These are phyloP conservation scores for Heliconius hewitsoni DNA, from an alignment of 1,140 invertebrate species.

Conservation along the genomic window DNA sequence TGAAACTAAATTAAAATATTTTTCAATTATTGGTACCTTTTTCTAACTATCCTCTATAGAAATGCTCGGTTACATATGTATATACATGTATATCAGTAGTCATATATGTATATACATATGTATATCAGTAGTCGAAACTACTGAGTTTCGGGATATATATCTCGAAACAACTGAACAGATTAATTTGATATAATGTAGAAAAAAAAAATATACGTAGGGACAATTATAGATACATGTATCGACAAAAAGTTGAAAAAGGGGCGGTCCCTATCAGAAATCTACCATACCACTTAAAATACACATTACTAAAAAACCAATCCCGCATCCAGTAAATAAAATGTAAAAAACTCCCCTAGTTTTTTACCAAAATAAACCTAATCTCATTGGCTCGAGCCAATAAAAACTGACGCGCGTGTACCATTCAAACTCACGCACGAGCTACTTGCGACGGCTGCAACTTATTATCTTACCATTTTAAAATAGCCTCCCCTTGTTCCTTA, in stretches of 20 bases:
- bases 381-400: slow-evolving; percentile 70
- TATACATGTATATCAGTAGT: no score
- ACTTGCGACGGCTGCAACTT: slow-evolving; percentile 66
- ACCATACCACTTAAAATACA: slow-evolving; percentile 13
- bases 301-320: slow-evolving; percentile 23
- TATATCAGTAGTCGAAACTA: no score
- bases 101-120: no score
- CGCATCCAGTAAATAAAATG: slow-evolving; percentile 8
- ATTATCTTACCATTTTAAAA: slow-evolving; percentile 67
- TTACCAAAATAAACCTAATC: slow-evolving; percentile 50
- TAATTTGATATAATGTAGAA: no score
- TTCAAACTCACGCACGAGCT: slow-evolving; percentile 33
- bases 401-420: slow-evolving; percentile 48
- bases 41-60: no score
- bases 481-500: slow-evolving; percentile 48
- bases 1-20: no score
- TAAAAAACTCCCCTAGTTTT: slow-evolving; percentile 49
- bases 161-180: no score
- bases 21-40: no score
- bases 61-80: no score
- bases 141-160: no score
- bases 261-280: background rate
- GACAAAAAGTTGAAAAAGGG: background rate
- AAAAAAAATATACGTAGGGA: slow-evolving; percentile 7
- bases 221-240: slow-evolving; percentile 9